Percentiles rank a stretch among this genome's conserved stretches.
These are phyloP conservation scores for Chionomys nivalis DNA, from an alignment of 2,113 vertebrate genomes.

Conservation along the genomic window DNA sequence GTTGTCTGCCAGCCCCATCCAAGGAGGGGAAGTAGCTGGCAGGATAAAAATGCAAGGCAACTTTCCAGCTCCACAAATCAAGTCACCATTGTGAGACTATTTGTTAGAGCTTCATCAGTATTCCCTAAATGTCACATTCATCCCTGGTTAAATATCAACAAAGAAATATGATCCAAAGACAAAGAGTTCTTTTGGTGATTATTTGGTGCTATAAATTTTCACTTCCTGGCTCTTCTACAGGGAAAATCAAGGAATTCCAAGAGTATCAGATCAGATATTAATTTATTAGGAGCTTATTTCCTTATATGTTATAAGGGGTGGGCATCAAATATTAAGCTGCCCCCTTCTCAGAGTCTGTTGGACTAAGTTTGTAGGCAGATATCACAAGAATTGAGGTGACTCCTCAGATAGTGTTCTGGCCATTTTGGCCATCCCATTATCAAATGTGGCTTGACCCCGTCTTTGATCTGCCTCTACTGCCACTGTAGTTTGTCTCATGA, in stretches of 20 bases:
- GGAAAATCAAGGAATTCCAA: neutral
- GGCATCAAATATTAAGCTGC: neutral
- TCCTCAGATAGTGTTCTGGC: neutral
- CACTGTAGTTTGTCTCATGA: neutral
- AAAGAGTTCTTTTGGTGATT: constrained; percentile 60
- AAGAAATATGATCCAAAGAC: constrained; percentile 65
- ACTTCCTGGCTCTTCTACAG: constrained; percentile 9
- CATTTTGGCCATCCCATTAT: neutral
- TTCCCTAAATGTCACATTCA: constrained; percentile 43
- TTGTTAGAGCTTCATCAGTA: constrained; percentile 50
- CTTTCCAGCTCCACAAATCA: constrained; percentile 4
- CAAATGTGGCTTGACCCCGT: neutral
- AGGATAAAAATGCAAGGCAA: neutral
- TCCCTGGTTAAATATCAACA: constrained; percentile 53
- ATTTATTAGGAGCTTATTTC: neutral
- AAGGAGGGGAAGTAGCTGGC: neutral
- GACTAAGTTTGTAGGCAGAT: neutral
- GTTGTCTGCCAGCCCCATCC: neutral
- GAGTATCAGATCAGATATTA: neutral
- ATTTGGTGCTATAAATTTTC: constrained; percentile 50
- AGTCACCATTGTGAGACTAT: neutral
- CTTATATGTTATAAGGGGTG: neutral
- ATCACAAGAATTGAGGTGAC: neutral
- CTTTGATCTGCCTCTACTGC: neutral
- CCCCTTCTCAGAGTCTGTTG: neutral